Evolutionary conservation across 2,797 vertebrate species (phyloP), one percentile per base, ranked within the genome.

Genomic region (Odontamblyopus lacepedii): DNA sequence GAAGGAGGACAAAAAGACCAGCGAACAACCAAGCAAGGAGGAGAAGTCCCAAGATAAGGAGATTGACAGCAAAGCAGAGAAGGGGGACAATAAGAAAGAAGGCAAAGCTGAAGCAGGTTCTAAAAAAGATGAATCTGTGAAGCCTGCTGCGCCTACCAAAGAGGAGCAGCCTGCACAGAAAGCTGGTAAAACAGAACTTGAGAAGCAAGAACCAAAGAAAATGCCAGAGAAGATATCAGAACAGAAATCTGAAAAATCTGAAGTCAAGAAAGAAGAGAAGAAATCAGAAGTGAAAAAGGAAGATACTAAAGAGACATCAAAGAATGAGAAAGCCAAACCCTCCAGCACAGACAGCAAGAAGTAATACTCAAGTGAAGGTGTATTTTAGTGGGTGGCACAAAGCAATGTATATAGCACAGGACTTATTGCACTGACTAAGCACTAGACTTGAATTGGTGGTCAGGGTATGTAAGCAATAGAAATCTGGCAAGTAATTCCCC

Each of bases 331-430:
- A 77, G 90, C 73, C 0, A 96, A 96, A 76, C 94, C 95, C 8
- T 94, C 95, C 15, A 83, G 93, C 83, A 93, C 94, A 2, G 95
- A 94, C 12, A 88, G 81, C 80, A 93, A 94, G 83, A 95, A 95
- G 87, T 95, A 91, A 93, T 76, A 79, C 53, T 66, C 74, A 67
- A 41, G 74, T 70, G 30, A 60, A 27, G 30, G 66, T 67, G 72
- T 11, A 4, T 71, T 81, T 68, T 67, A 76, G 70, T 65, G 30
- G 56, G 38, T 50, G 53, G 66, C 67, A 30, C 74, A 61, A 63
- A 56, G 74, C 81, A 77, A 91, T 78, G 83, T 91, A 75, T 70
- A 61, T 62, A 67, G 71, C 63, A 73, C 82, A 67, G 70, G 56
- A 73, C 81, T 74, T 60, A 77, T 79, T 77, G 75, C 60, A 78